These are phyloP conservation scores for Circaetus gallicus DNA, from an alignment of 2,113 vertebrate species.

Conservation along the genomic window DNA sequence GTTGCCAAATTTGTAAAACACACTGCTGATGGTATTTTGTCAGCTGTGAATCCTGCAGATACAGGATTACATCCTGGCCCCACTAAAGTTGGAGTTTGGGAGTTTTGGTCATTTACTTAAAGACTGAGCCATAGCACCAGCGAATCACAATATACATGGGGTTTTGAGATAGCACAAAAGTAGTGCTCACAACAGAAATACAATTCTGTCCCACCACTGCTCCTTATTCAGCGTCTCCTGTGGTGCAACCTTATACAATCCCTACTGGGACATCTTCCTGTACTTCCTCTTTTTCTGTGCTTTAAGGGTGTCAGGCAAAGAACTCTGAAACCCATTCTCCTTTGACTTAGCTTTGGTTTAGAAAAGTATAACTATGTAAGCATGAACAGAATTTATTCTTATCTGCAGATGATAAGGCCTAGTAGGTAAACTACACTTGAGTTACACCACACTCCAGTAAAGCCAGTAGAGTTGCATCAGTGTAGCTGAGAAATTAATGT, in stretches of 20 bases:
- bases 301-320: background rate
- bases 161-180: background rate
- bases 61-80: background rate
- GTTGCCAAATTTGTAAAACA: background rate
- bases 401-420: background rate
- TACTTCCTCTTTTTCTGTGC: background rate
- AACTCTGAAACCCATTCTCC: background rate
- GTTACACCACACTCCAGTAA: background rate
- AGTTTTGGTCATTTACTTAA: background rate
- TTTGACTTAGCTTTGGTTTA: background rate
- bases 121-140: background rate
- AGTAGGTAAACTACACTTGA: background rate
- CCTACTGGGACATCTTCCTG: background rate
- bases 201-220: background rate
- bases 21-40: background rate
- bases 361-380: background rate
- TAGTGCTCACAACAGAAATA: background rate
- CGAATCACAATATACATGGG: accelerated
- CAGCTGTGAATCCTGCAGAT: background rate
- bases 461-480: background rate
- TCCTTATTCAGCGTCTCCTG: background rate
- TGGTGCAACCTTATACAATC: background rate
- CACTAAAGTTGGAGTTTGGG: background rate
- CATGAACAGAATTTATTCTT: background rate
- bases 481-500: background rate